These are phyloP conservation scores for Aphodius granarius DNA, from an alignment of 2,888 invertebrate genomes.

Conservation along the genomic window DNA sequence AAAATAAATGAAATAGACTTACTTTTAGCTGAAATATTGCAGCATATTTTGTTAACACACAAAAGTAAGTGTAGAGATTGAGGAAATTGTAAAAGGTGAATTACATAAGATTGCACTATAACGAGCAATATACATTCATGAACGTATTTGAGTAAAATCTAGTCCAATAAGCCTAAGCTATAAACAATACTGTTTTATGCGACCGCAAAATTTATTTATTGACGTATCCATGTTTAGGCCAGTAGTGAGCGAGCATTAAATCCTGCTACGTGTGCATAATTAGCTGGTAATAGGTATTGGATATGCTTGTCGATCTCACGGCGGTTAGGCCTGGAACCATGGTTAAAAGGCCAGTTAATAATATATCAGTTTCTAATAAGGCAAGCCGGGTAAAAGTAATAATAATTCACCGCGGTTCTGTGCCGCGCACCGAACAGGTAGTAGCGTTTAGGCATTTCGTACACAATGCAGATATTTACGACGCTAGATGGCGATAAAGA, in stretches of 20 bases:
- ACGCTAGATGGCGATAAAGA: background rate
- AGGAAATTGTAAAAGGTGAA: background rate
- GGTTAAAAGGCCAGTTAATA: constrained; percentile 1
- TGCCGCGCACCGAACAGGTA: background rate
- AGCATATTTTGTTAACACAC: too few relatives aligned
- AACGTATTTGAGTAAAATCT: background rate
- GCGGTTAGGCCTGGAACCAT: background rate
- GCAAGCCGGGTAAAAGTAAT: constrained; percentile 26
- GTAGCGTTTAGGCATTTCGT: constrained; percentile 2
- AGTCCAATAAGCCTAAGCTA: background rate
- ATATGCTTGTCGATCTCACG: background rate
- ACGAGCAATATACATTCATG: background rate
- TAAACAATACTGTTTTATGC: constrained; percentile 9
- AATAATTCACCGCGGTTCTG: constrained; percentile 16
- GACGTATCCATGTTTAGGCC: constrained; percentile 3
- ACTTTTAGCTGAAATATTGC: too few relatives aligned
- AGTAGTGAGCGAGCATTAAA: background rate
- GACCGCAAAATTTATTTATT: constrained; percentile 3
- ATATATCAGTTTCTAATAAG: constrained; percentile 23
- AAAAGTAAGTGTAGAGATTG: background rate
- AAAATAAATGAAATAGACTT: too few relatives aligned
- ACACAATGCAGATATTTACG: constrained; percentile 11
- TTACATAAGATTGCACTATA: constrained; percentile 5
- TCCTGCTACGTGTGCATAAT: background rate
- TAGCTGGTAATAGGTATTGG: constrained; percentile 10